Conservation (phyloP, 1,140 invertebrate genomes). For the Leptopilina clavipes region DNA sequence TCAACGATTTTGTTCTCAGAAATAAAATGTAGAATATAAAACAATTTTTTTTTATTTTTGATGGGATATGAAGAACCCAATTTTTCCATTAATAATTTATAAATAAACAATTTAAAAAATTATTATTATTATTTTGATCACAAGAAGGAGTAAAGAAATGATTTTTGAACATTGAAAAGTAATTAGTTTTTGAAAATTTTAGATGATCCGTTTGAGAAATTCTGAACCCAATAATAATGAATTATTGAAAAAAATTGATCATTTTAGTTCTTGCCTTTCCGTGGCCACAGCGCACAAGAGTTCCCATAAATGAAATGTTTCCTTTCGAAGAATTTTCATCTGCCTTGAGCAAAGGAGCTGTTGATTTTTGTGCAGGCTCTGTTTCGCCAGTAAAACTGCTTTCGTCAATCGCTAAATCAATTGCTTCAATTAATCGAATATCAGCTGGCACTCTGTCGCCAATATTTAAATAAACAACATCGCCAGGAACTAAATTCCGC, state of each 20-base stretch:
- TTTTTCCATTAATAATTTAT: too few relatives aligned
- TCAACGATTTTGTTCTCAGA: too few relatives aligned
- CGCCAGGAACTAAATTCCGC: constrained; percentile 97
- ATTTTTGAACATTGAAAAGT: too few relatives aligned
- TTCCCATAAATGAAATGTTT: constrained; percentile 99
- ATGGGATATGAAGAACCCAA: too few relatives aligned
- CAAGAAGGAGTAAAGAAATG: too few relatives aligned
- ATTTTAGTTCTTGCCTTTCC: constrained; percentile 86
- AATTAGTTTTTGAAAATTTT: too few relatives aligned
- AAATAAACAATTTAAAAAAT: too few relatives aligned
- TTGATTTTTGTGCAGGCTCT: constrained; percentile 85
- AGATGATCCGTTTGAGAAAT: too few relatives aligned
- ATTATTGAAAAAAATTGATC: not conserved
- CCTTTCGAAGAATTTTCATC: constrained; percentile 85
- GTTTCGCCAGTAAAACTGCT: constrained; percentile 99
- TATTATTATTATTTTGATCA: too few relatives aligned
- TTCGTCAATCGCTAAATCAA: constrained; percentile 96
- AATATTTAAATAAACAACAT: constrained; percentile 93
- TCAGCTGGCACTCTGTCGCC: constrained; percentile 98
- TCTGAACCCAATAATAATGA: too few relatives aligned
- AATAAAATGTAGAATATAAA: too few relatives aligned
- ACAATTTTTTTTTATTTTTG: too few relatives aligned
- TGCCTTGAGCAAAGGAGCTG: constrained; percentile 78
- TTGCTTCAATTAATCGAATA: constrained; percentile 91
- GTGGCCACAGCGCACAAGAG: constrained; percentile 95